Evolutionary conservation across 2,113 vertebrate species (phyloP).

Genomic region (Sporophila hypoxantha): DNA sequence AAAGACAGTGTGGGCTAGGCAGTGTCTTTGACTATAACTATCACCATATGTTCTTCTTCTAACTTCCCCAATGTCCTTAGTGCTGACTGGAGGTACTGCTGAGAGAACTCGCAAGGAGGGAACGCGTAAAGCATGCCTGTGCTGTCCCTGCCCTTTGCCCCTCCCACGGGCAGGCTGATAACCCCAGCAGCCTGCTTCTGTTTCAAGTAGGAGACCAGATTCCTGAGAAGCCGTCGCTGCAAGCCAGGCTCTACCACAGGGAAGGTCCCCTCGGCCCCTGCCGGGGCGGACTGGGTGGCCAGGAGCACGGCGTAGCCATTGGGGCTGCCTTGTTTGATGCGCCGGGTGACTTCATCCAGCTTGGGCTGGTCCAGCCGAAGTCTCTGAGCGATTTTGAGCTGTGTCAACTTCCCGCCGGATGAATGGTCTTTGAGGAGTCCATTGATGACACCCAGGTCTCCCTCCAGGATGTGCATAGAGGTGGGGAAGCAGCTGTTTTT

Average conservation of each 20-base stretch:
- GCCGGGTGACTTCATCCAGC: constrained; percentile 91
- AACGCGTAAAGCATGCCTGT: constrained; percentile 97
- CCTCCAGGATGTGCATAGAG: constrained; percentile 91
- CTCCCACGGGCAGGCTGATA: constrained; percentile 89
- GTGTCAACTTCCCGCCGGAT: constrained; percentile 74
- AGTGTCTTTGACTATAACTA: constrained; percentile 91
- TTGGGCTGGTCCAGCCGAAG: constrained; percentile 95
- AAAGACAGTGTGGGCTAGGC: constrained; percentile 72
- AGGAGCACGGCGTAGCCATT: constrained; percentile 89
- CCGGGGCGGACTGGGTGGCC: constrained; percentile 83
- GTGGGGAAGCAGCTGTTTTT: constrained; percentile 98
- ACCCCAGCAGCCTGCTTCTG: constrained; percentile 98
- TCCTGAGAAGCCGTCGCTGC: constrained; percentile 93
- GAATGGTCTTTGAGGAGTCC: constrained; percentile 82
- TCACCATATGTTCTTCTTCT: constrained; percentile 95
- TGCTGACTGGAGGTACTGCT: constrained; percentile 92
- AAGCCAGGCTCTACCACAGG: constrained; percentile 82
- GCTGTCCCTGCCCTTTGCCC: constrained; percentile 81
- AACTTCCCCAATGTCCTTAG: constrained; percentile 88
- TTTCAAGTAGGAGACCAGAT: constrained; percentile 97
- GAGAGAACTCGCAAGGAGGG: constrained; percentile 92
- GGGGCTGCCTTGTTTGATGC: constrained; percentile 88
- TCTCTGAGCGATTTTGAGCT: constrained; percentile 96
- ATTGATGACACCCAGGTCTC: constrained; percentile 81
- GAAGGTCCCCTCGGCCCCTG: constrained; percentile 64